phyloP scores from a whole-genome alignment of 1,140 invertebrate species.

The Brachionus sp. region DNA sequence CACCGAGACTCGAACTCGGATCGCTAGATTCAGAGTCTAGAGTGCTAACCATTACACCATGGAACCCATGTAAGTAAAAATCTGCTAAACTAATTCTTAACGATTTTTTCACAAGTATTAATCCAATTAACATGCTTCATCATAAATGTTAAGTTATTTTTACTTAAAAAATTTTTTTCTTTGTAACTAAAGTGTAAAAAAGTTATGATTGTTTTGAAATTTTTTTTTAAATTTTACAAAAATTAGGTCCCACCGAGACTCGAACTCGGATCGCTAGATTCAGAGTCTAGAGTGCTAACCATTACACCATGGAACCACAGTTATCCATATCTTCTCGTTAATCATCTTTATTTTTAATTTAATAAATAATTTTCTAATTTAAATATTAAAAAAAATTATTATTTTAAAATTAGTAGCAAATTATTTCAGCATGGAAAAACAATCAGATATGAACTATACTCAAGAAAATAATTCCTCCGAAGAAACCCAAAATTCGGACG shows the following conservation, averaged over 20 bases:
- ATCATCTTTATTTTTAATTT: neutral
- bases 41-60: conserved; percentile 47
- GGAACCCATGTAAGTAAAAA: too few species aligned
- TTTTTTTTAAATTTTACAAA: neutral
- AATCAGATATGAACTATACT: neutral
- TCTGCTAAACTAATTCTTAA: too few species aligned
- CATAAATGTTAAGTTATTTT: neutral
- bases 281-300: conserved; percentile 46
- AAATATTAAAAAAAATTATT: neutral
- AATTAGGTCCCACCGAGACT: conserved; percentile 45
- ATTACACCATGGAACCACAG: conserved; percentile 36
- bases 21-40: conserved; percentile 47
- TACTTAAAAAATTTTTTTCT: too few species aligned
- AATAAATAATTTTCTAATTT: neutral
- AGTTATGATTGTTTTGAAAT: neutral
- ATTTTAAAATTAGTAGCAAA: neutral
- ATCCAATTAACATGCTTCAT: too few species aligned
- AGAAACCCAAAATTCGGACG: neutral
- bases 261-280: conserved; percentile 46
- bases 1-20: conserved; percentile 47
- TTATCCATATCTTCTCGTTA: neutral
- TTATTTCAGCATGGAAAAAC: neutral
- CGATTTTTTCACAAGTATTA: too few species aligned
- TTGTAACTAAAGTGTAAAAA: neutral
- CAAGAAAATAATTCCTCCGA: neutral